phyloP scores from a whole-genome alignment of 2,888 invertebrate species.

The Caenorhabditis angaria region DNA sequence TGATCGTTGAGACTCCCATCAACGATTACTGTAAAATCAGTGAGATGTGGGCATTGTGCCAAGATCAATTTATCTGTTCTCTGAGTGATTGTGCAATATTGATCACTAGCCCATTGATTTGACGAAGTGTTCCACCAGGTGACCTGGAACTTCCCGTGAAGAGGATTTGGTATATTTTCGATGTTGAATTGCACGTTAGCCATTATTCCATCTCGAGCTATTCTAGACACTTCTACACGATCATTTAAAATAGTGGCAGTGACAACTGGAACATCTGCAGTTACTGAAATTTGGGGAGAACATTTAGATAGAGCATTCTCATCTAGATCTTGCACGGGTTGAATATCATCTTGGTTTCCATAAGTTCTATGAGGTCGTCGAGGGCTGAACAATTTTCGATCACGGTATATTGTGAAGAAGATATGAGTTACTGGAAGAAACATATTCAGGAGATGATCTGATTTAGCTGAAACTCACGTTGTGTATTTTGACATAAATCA shows the following conservation, averaged over 20 bases:
- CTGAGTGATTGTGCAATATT: slow-evolving; percentile 34
- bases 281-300: slow-evolving; percentile 3
- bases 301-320: slow-evolving; percentile 1
- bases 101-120: slow-evolving; percentile 34
- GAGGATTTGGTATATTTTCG: slow-evolving; percentile 35
- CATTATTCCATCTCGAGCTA: slow-evolving; percentile 6
- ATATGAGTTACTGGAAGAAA: slow-evolving; percentile 33
- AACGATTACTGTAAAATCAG: slow-evolving; percentile 60
- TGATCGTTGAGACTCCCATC: slow-evolving; percentile 38
- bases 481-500: slow-evolving; percentile 9
- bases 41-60: slow-evolving; percentile 57
- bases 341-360: neutral
- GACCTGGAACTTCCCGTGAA: slow-evolving; percentile 45
- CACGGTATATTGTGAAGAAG: slow-evolving; percentile 47
- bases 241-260: slow-evolving; percentile 34
- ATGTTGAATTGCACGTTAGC: slow-evolving; percentile 46
- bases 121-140: slow-evolving; percentile 44
- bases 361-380: slow-evolving; percentile 22
- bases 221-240: neutral
- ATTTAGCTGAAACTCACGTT: neutral
- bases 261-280: slow-evolving; percentile 24
- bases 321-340: neutral
- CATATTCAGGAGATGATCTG: neutral
- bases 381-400: slow-evolving; percentile 45
- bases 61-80: slow-evolving; percentile 34